Conservation (phyloP, 2,888 invertebrate species). For the Temnothorax unifasciatus region DNA sequence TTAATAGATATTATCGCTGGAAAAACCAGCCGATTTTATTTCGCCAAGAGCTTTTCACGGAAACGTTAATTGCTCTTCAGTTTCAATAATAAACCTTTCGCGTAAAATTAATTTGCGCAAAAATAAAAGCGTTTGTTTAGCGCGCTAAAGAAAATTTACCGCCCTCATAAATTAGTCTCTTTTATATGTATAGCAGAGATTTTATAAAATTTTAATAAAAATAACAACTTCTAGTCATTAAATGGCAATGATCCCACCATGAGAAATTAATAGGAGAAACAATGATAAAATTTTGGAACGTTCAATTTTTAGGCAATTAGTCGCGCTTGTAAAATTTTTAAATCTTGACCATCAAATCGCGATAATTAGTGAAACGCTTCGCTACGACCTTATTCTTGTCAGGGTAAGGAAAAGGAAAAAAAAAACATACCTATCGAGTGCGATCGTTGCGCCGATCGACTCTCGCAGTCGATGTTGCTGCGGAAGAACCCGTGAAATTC, state of each 20-base stretch:
- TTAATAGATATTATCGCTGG: background rate
- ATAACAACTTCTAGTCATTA: background rate
- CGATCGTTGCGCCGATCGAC: conserved; percentile 4
- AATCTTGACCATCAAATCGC: conserved; percentile 3
- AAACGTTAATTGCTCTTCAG: conserved; percentile 16
- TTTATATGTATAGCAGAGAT: background rate
- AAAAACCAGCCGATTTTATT: background rate
- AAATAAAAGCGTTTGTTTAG: background rate
- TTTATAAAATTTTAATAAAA: background rate
- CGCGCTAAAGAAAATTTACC: background rate
- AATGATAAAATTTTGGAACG: background rate
- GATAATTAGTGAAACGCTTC: background rate
- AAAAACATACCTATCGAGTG: background rate
- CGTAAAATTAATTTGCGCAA: background rate
- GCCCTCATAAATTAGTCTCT: background rate
- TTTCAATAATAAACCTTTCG: background rate
- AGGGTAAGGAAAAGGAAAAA: background rate
- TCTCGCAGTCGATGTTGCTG: background rate
- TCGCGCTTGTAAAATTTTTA: background rate
- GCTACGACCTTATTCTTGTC: background rate
- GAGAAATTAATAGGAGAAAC: background rate
- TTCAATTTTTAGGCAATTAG: background rate
- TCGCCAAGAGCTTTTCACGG: background rate
- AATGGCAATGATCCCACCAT: background rate
- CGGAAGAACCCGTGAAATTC: conserved; percentile 62